phyloP scores from a whole-genome alignment of 2,888 invertebrate genomes.

The Gisinianus flammeolus region DNA sequence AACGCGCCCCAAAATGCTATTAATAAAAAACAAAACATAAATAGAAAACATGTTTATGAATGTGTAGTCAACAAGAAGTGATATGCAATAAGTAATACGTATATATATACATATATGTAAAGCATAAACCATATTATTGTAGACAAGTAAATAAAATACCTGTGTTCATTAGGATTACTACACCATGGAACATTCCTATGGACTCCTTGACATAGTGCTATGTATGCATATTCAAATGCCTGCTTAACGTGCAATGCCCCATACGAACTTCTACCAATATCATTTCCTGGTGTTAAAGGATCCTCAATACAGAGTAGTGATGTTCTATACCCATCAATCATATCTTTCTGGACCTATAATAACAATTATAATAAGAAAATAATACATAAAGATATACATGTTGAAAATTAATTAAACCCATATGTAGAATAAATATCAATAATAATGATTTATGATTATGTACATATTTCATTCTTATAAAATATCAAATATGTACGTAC shows the following conservation, averaged over 20 bases:
- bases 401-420: no score
- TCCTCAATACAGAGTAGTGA: slow-evolving; percentile 97
- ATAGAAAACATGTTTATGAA: no score
- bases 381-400: not conserved
- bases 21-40: slow-evolving; percentile 49
- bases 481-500: slow-evolving; percentile 62
- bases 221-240: slow-evolving; percentile 96
- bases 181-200: slow-evolving; percentile 61
- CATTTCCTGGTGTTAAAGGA: slow-evolving; percentile 93
- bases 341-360: slow-evolving; percentile 41
- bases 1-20: slow-evolving; percentile 84
- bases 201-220: slow-evolving; percentile 79
- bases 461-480: no score
- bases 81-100: no score
- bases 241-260: slow-evolving; percentile 88
- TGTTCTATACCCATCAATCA: slow-evolving; percentile 74
- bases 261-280: slow-evolving; percentile 93
- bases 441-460: no score
- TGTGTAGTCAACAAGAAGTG: no score
- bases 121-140: not conserved
- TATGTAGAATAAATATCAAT: no score
- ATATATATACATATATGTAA: no score
- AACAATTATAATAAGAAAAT: slow-evolving; percentile 14
- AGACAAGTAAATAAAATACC: slow-evolving; percentile 59
- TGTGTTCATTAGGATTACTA: slow-evolving; percentile 65